These are phyloP conservation scores for Elephantulus edwardii DNA, from an alignment of 2,113 vertebrate species.

Conservation along the genomic window DNA sequence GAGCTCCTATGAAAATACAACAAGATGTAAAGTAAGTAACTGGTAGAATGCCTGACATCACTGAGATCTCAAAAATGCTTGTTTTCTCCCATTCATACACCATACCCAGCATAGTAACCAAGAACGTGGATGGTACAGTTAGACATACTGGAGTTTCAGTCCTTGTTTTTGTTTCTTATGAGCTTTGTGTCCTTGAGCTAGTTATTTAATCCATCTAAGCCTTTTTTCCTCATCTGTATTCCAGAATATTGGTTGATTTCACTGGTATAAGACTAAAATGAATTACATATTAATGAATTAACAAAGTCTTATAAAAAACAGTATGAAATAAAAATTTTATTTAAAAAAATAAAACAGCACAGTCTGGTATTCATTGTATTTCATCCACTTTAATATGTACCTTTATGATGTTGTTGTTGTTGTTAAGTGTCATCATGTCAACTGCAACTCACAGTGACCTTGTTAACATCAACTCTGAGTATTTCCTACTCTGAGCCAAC, in stretches of 20 bases:
- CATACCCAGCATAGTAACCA: not conserved
- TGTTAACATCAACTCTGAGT: no score
- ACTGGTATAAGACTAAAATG: not conserved
- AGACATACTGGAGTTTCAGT: not conserved
- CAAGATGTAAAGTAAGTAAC: not conserved
- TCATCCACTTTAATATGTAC: not conserved
- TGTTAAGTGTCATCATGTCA: no score
- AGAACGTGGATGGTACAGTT: not conserved
- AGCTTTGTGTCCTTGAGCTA: not conserved
- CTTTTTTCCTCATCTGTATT: conserved; percentile 15
- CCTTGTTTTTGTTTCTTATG: not conserved
- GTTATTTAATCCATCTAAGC: not conserved
- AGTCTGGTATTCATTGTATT: not conserved
- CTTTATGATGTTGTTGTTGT: not conserved
- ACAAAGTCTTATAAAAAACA: no score
- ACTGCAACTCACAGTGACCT: no score
- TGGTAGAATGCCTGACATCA: not conserved
- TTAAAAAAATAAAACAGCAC: not conserved
- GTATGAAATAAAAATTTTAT: no score
- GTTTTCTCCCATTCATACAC: not conserved
- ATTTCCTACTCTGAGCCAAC: no score
- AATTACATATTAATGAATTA: not conserved
- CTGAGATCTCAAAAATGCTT: not conserved
- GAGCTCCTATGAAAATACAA: conserved; percentile 1
- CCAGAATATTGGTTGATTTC: not conserved